phyloP scores from a whole-genome alignment of 1,140 invertebrate genomes.

The Drosophila ironensis region DNA sequence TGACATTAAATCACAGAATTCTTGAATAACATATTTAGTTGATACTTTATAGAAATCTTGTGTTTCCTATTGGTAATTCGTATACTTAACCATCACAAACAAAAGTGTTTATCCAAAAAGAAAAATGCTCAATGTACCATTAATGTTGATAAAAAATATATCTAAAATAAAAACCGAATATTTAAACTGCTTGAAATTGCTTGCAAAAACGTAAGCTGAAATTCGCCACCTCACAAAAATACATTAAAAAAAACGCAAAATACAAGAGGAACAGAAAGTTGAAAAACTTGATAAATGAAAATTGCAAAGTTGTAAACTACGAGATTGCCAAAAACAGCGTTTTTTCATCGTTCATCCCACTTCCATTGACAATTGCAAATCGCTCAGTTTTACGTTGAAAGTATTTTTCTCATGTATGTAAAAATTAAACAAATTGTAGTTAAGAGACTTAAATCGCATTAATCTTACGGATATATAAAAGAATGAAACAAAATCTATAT shows the following conservation, averaged over 20 bases:
- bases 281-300: constrained; percentile 3
- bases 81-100: constrained; percentile 57
- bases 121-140: constrained; percentile 72
- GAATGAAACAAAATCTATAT: constrained; percentile 47
- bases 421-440: constrained; percentile 62
- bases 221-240: not conserved
- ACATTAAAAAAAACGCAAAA: not conserved
- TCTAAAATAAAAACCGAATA: no score
- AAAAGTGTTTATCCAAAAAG: constrained; percentile 7
- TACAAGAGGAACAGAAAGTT: constrained; percentile 4
- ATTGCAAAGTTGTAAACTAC: not conserved
- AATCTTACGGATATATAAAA: constrained; percentile 53
- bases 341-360: constrained; percentile 16
- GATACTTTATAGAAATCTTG: constrained; percentile 13
- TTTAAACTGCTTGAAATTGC: constrained; percentile 21
- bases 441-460: constrained; percentile 47
- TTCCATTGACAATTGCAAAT: constrained; percentile 18
- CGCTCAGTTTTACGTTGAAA: constrained; percentile 44
- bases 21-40: constrained; percentile 44
- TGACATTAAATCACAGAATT: constrained; percentile 12
- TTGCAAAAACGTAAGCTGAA: not conserved
- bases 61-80: constrained; percentile 59
- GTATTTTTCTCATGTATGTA: constrained; percentile 57
- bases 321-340: constrained; percentile 31
- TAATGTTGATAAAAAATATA: constrained; percentile 27